Evolutionary conservation across 2,888 invertebrate species (phyloP).

Genomic region (Stegophylla sp.): DNA sequence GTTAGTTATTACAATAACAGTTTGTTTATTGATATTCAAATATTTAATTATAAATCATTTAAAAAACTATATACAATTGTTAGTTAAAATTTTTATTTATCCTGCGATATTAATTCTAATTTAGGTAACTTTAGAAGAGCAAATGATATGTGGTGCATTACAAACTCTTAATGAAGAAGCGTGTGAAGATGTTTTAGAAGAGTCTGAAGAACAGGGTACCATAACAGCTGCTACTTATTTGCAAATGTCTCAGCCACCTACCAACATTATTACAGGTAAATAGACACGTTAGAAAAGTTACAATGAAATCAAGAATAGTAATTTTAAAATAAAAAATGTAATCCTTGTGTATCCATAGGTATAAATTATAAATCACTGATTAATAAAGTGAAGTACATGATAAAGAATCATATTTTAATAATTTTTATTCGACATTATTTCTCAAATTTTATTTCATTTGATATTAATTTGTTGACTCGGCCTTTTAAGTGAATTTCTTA

Average conservation of each 20-base stretch:
- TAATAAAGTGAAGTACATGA: slow-evolving; percentile 21
- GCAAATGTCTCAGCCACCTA: slow-evolving; percentile 55
- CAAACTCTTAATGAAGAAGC: slow-evolving; percentile 93
- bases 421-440: slow-evolving; percentile 36
- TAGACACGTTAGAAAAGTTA: slow-evolving; percentile 34
- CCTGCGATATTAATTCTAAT: slow-evolving; percentile 62
- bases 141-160: slow-evolving; percentile 92
- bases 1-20: slow-evolving; percentile 7
- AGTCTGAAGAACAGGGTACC: slow-evolving; percentile 65
- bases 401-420: no score
- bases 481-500: neutral
- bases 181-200: slow-evolving; percentile 86
- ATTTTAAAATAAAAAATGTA: slow-evolving; percentile 46
- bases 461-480: slow-evolving; percentile 7
- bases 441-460: neutral
- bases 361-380: slow-evolving; percentile 3
- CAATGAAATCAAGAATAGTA: slow-evolving; percentile 48
- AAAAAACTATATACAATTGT: neutral
- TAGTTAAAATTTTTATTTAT: slow-evolving; percentile 4
- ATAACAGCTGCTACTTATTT: slow-evolving; percentile 55
- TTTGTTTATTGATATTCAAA: neutral
- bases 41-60: no score
- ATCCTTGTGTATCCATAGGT: slow-evolving; percentile 36
- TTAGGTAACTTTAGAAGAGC: slow-evolving; percentile 90
- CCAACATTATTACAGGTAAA: slow-evolving; percentile 56